phyloP scores from a whole-genome alignment of 2,113 vertebrate species.

The Cephalopterus ornatus region DNA sequence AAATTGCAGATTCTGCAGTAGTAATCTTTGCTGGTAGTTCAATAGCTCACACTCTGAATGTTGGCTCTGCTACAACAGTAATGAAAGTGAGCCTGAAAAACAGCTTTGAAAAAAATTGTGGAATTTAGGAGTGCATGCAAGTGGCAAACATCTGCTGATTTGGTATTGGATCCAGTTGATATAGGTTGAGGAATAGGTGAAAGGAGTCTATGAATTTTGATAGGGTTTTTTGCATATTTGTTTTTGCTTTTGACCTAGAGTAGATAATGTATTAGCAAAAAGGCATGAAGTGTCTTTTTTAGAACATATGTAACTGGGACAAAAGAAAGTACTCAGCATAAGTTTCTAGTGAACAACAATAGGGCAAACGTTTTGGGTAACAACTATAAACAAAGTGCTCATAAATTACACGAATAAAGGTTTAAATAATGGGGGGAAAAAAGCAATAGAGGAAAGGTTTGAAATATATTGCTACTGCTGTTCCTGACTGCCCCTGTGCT shows the following conservation, averaged over 20 bases:
- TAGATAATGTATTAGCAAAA: not conserved
- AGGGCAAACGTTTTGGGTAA: not conserved
- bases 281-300: not conserved
- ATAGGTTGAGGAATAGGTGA: not conserved
- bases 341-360: not conserved
- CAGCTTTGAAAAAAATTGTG: not conserved
- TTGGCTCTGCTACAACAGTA: not conserved
- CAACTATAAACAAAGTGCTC: not conserved
- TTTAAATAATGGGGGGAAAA: not conserved
- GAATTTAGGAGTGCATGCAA: not conserved
- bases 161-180: not conserved
- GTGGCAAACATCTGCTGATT: not conserved
- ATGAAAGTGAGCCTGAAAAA: not conserved
- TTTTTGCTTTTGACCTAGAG: not conserved
- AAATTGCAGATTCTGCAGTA: constrained; percentile 61
- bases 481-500: not conserved
- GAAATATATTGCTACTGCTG: not conserved
- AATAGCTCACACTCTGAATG: not conserved
- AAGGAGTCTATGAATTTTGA: not conserved
- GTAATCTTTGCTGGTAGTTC: constrained; percentile 32
- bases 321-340: not conserved
- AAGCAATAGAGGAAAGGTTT: not conserved
- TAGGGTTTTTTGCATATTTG: not conserved
- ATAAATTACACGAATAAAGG: not conserved
- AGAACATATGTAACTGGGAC: not conserved